Base-by-base conservation (phyloP, 2,888 invertebrate species). In the Copidosoma aretas region DNA sequence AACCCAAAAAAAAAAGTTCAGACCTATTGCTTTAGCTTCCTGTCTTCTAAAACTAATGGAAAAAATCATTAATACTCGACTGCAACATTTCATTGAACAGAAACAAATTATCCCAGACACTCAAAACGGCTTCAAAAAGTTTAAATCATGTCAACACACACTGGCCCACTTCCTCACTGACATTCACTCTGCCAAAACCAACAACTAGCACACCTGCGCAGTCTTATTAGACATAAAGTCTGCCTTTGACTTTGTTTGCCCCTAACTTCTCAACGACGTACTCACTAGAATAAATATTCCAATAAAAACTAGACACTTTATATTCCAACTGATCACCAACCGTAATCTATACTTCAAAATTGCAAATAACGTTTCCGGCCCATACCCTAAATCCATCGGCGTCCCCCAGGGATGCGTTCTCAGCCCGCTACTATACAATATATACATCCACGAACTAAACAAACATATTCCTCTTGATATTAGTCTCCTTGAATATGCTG, bases 361-460 rank as follows among this genome's bases (percentile, higher is more conserved):
- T 3, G 25, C 17, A 0, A n/a, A 68, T 25, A 2, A 60, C 5
- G 12, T 68, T 21, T 10, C 24, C 21, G 67, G 68, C 0, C 68
- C 68, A 1, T 68, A 22, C 5, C 10, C 12, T 1, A 60, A 17
- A 54, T 22, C 39, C n/a, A 32, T 22, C 19, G 64, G 64, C 8
- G 61, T 58, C 1, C 60, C 68, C 0, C 64, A 60, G 43, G 64
- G 68, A 0, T 24, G 53, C 10, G 68, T 68, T 1, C 17, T 68
- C 0, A 68, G 64, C 22, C 68, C 68, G 0, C 21, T 41, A 0
- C 17, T 68, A 1, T 68, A 61, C 15, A 19, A n/a, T 1, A 19
- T 68, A 1, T 68, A 46, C 19, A 10, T 60, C n/a, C 17, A 19
- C 19, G 21, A 21, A 1, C 5, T 15, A 2, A 49, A 17, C 10